Evolutionary conservation across 2,888 invertebrate species (phyloP).

Genomic region (Gnatocerus cornutus): DNA sequence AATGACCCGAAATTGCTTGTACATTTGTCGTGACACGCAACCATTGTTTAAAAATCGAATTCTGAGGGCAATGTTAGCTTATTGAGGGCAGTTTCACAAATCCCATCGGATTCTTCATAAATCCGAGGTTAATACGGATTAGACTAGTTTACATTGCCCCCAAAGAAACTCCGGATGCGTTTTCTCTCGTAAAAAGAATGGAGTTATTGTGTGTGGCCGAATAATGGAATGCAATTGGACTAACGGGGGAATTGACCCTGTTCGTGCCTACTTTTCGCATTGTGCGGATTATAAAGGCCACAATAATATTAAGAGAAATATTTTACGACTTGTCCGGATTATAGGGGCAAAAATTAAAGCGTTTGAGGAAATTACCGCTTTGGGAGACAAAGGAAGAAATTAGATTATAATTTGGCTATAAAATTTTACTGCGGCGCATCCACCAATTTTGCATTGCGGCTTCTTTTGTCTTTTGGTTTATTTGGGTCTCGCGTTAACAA

Average conservation of each 20-base stretch:
- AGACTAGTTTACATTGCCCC: constrained; percentile 2
- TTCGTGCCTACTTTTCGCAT: constrained; percentile 3
- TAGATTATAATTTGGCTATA: too few species aligned
- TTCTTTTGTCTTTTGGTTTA: too few species aligned
- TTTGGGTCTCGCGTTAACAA: too few species aligned
- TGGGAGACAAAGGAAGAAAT: too few species aligned
- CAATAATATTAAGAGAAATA: constrained; percentile 8
- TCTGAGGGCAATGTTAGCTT: neutral
- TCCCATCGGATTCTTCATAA: constrained; percentile 7
- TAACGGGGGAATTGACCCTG: constrained; percentile 5
- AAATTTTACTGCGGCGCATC: too few species aligned
- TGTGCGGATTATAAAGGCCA: neutral
- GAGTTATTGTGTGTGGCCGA: constrained; percentile 1
- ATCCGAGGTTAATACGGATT: constrained; percentile 9
- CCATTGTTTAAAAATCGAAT: constrained; percentile 1
- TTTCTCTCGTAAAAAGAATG: constrained; percentile 5
- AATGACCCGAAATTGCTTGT: neutral
- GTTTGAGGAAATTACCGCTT: neutral
- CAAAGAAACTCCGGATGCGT: neutral
- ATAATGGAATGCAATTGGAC: constrained; percentile 1
- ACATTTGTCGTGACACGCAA: constrained; percentile 3
- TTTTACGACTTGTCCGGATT: neutral
- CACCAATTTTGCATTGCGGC: too few species aligned
- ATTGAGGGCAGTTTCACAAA: neutral
- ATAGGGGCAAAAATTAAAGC: neutral